These are phyloP conservation scores for Daboia siamensis DNA, from an alignment of 2,113 vertebrate species.

Conservation along the genomic window DNA sequence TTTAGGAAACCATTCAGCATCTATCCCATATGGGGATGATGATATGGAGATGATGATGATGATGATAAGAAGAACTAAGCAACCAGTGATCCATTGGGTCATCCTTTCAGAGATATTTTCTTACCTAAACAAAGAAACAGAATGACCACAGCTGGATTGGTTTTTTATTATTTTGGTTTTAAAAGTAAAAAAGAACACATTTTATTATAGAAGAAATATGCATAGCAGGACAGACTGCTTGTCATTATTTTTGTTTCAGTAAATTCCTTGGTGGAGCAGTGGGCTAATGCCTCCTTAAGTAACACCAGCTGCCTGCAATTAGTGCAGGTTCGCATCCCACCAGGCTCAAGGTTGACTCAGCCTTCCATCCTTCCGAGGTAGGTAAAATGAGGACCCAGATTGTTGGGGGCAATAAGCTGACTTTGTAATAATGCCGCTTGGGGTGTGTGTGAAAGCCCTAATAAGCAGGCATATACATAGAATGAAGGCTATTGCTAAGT, in stretches of 20 bases:
- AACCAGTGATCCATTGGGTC: not conserved
- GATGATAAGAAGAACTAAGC: not conserved
- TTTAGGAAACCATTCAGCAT: not conserved
- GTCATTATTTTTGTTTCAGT: not conserved
- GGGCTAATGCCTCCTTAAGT: too few species aligned
- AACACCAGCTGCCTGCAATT: too few species aligned
- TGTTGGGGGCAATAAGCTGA: too few species aligned
- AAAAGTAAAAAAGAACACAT: not conserved
- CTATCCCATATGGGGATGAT: not conserved
- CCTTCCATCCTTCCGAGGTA: too few species aligned
- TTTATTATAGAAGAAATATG: not conserved
- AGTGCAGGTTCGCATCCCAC: too few species aligned
- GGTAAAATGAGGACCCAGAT: too few species aligned
- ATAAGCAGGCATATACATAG: too few species aligned
- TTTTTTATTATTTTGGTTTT: not conserved
- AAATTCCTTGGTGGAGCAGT: too few species aligned
- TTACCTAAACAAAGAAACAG: not conserved
- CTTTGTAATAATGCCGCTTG: too few species aligned
- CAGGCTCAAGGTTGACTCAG: too few species aligned
- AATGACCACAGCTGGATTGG: not conserved
- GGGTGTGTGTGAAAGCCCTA: too few species aligned
- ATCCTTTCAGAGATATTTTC: not conserved
- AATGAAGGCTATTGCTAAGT: too few species aligned
- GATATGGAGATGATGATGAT: not conserved
- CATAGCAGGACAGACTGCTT: not conserved